Base-by-base conservation (phyloP, 2,113 vertebrate species). In the Aspiorhynchus laticeps region DNA sequence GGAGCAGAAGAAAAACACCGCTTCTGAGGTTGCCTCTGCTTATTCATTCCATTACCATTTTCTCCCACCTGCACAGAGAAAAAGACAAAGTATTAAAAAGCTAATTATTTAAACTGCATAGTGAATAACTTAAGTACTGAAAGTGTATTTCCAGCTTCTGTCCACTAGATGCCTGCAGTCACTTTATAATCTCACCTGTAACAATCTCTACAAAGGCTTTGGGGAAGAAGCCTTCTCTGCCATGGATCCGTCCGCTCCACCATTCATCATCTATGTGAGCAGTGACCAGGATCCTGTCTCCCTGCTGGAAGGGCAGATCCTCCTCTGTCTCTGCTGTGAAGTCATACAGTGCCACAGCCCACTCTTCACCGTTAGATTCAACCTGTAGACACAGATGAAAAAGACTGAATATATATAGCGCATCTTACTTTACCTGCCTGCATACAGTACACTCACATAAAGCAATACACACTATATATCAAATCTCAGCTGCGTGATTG, bases 341-440 rank as follows among this genome's bases (percentile, higher is more conserved):
- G 92, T 97, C 97, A 69, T 99, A 97, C 83, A 96, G 95, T 0
- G 97, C 98, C 92, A 95, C 94, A 61, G 93, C 97, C 97, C 97
- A 98, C 80, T 97, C 91, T 59, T 51, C 88, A 0, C 41, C 36
- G 83, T 4, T 91, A 86, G 36, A 10, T 2, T 53, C 85, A 69
- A 12, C 41, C 89, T 91, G 51, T 6, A 61, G 53, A 61, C 24
- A 59, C 7, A n/a, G 7, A 61, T n/a, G 0, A 61, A 61, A 9
- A 61, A 61, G 21, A 24, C 0, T 59, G 56, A 24, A 59, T n/a
- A 10, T n/a, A 10, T 61, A 61, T n/a, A 61, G 56, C 24, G 3
- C 53, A 56, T 24, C 56, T 61, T 7, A 17, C 48, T 51, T 17
- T 5, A 53, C 51, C 51, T 19, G 17, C 17, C 17, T 2, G 5